Conservation (phyloP, 1,140 invertebrate species). For the Uloborus diversus region DNA sequence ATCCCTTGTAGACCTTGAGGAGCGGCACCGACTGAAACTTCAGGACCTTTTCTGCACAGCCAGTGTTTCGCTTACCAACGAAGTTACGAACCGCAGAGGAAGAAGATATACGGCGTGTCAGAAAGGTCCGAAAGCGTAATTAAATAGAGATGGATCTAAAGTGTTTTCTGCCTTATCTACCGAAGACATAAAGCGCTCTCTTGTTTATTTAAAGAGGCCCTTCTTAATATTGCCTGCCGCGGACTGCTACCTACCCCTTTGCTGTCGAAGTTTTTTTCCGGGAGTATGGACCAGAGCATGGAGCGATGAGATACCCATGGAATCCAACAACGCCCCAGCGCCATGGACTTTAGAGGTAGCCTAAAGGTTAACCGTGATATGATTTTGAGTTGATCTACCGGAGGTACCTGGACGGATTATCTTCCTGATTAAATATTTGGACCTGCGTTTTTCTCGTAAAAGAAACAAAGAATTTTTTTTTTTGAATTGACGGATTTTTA, state of each 20-base stretch:
- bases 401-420: no score
- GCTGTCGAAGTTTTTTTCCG: no score
- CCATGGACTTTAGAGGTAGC: no score
- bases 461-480: no score
- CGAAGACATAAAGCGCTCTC: constrained; percentile 22
- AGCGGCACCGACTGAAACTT: not conserved
- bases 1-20: not conserved
- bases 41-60: not conserved
- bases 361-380: no score
- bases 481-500: no score
- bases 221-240: constrained; percentile 9
- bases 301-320: no score
- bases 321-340: no score
- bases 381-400: no score
- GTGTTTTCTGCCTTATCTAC: constrained; percentile 47
- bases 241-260: not conserved
- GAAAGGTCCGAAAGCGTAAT: constrained; percentile 41
- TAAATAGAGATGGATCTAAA: constrained; percentile 50
- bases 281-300: no score
- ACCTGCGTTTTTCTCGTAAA: no score
- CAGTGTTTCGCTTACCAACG: constrained; percentile 4
- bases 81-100: constrained; percentile 13
- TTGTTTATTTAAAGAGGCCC: constrained; percentile 36
- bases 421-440: no score
- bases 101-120: constrained; percentile 50